phyloP scores from a whole-genome alignment of 1,140 invertebrate genomes.

The Cydia amplana region DNA sequence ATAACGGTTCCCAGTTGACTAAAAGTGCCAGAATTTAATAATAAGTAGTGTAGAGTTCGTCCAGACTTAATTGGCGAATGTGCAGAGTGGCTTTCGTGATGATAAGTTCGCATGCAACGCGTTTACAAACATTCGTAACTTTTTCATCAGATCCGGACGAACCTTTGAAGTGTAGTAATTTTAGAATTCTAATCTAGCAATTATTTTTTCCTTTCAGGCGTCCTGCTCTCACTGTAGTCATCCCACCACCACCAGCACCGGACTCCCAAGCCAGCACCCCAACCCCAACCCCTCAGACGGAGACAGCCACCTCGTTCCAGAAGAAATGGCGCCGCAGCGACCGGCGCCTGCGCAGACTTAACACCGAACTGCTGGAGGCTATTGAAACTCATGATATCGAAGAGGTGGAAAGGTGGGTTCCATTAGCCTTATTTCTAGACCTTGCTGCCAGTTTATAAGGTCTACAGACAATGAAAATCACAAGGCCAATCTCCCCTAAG shows the following conservation, averaged over 20 bases:
- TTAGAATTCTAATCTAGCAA: not conserved
- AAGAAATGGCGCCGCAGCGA: slow-evolving; percentile 66
- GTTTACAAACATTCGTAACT: no score
- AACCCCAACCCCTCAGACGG: slow-evolving; percentile 53
- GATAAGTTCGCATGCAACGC: no score
- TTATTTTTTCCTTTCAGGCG: not conserved
- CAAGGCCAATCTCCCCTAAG: no score
- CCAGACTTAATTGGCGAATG: no score
- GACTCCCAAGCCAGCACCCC: slow-evolving; percentile 47
- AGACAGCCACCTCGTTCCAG: slow-evolving; percentile 41
- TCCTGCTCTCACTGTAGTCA: not conserved
- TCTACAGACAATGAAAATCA: no score
- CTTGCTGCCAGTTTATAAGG: no score
- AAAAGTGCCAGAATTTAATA: no score
- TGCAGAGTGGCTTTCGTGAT: no score
- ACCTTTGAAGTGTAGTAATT: no score
- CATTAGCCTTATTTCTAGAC: not conserved
- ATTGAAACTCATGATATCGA: slow-evolving; percentile 62
- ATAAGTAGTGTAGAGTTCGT: no score
- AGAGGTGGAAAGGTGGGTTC: slow-evolving; percentile 62
- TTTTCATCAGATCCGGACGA: no score
- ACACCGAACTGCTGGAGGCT: slow-evolving; percentile 75
- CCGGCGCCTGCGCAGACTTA: slow-evolving; percentile 64
- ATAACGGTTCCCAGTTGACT: no score
- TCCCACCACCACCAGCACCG: not conserved